These are phyloP conservation scores for Anthophora plumipes DNA, from an alignment of 2,888 invertebrate genomes.

Conservation along the genomic window DNA sequence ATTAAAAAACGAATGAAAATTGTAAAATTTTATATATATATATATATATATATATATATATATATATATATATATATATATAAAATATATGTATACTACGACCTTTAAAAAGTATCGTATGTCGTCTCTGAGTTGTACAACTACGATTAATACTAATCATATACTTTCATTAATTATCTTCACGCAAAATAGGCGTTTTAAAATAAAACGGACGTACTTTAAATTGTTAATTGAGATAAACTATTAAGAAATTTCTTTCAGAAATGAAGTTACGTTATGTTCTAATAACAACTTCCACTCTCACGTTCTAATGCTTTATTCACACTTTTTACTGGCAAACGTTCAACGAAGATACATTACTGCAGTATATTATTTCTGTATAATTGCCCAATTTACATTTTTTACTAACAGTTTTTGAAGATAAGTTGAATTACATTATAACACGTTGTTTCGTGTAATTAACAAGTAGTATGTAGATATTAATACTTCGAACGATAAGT, in stretches of 20 bases:
- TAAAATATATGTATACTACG: background rate
- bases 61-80: no score
- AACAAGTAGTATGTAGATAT: conserved; percentile 1
- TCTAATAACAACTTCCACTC: conserved; percentile 1
- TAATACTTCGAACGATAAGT: background rate
- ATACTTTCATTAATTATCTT: conserved; percentile 28
- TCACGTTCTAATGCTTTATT: background rate
- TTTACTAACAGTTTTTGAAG: background rate
- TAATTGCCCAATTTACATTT: background rate
- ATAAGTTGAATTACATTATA: background rate
- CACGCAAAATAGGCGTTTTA: background rate
- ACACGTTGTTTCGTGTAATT: background rate
- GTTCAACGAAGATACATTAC: background rate
- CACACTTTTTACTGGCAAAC: background rate
- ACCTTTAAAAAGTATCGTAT: conserved; percentile 14
- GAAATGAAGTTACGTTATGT: conserved; percentile 1
- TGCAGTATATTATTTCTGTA: background rate
- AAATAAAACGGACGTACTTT: conserved; percentile 5
- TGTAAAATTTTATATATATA: conserved; percentile 12
- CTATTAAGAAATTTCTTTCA: background rate
- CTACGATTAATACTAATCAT: conserved; percentile 44
- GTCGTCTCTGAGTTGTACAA: conserved; percentile 17
- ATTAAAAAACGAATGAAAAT: no score
- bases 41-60: no score
- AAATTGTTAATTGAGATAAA: background rate